These are phyloP conservation scores for Papilio polyxenes DNA, from an alignment of 1,140 invertebrate genomes.

Conservation along the genomic window DNA sequence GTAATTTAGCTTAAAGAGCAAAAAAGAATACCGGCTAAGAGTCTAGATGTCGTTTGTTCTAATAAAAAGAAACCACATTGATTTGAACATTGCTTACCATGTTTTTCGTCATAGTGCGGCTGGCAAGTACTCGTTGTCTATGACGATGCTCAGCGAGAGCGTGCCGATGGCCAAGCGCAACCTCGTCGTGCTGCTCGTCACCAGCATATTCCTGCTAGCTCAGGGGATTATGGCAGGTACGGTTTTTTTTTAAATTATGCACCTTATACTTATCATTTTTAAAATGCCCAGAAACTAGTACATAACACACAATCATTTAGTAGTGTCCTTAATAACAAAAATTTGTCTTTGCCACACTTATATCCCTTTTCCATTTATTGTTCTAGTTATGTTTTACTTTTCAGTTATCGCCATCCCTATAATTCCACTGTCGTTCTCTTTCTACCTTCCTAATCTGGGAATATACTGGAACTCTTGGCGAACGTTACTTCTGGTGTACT, in stretches of 20 bases:
- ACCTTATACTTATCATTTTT: too few species aligned
- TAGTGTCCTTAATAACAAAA: not conserved
- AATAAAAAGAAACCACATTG: too few species aligned
- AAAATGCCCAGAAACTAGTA: too few species aligned
- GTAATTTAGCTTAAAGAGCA: too few species aligned
- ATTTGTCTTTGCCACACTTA: not conserved
- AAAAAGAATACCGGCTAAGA: too few species aligned
- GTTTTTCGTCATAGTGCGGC: conserved; percentile 41
- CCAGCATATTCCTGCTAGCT: conserved; percentile 57
- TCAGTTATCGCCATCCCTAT: conserved; percentile 65
- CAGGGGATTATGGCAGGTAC: conserved; percentile 63
- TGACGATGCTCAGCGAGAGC: conserved; percentile 59
- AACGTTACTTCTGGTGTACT: conserved; percentile 59
- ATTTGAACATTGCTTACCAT: too few species aligned
- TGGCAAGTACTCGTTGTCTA: conserved; percentile 49
- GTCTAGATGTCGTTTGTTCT: too few species aligned
- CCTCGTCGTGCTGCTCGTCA: conserved; percentile 53
- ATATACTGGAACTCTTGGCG: conserved; percentile 72
- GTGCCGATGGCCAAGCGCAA: conserved; percentile 55
- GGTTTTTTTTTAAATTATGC: not conserved
- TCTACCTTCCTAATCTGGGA: conserved; percentile 53
- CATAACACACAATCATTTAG: too few species aligned
- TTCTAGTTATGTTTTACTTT: conserved; percentile 40
- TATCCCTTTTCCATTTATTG: not conserved
- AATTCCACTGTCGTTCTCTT: conserved; percentile 59